phyloP scores from a whole-genome alignment of 1,140 invertebrate genomes.

The Drosophila pallidifrons region DNA sequence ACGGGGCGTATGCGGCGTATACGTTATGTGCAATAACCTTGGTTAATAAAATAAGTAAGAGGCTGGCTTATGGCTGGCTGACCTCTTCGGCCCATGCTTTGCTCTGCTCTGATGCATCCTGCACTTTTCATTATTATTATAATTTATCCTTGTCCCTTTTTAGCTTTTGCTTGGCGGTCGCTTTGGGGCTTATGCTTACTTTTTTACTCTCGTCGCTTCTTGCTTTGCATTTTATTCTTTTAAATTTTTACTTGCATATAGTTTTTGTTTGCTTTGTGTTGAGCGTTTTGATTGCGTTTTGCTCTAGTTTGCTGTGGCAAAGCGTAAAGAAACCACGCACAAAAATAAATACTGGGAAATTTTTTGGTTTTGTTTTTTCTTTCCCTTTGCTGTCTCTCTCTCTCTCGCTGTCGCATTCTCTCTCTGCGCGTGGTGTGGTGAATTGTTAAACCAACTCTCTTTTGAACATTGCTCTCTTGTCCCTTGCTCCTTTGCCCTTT shows the following conservation, averaged over 20 bases:
- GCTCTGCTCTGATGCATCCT: not conserved
- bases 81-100: conserved; percentile 16
- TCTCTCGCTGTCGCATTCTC: conserved; percentile 2
- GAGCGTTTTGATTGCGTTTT: conserved; percentile 47
- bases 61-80: conserved; percentile 7
- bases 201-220: not conserved
- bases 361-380: conserved; percentile 42
- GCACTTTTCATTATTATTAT: conserved; percentile 64
- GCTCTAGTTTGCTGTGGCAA: conserved; percentile 45
- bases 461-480: too few relatives aligned
- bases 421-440: conserved; percentile 33
- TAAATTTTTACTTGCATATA: conserved; percentile 19
- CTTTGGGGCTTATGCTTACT: conserved; percentile 18
- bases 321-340: conserved; percentile 2
- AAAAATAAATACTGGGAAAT: conserved; percentile 57
- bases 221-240: conserved; percentile 25
- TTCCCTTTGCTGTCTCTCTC: conserved; percentile 8
- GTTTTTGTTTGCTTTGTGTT: conserved; percentile 29
- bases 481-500: not conserved
- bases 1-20: conserved; percentile 56
- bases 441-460: conserved; percentile 19
- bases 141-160: conserved; percentile 73
- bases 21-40: conserved; percentile 72
- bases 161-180: conserved; percentile 39
- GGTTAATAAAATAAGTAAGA: conserved; percentile 35